Evolutionary conservation across 1,140 invertebrate species (phyloP).

Genomic region (Copidosoma floridanum): DNA sequence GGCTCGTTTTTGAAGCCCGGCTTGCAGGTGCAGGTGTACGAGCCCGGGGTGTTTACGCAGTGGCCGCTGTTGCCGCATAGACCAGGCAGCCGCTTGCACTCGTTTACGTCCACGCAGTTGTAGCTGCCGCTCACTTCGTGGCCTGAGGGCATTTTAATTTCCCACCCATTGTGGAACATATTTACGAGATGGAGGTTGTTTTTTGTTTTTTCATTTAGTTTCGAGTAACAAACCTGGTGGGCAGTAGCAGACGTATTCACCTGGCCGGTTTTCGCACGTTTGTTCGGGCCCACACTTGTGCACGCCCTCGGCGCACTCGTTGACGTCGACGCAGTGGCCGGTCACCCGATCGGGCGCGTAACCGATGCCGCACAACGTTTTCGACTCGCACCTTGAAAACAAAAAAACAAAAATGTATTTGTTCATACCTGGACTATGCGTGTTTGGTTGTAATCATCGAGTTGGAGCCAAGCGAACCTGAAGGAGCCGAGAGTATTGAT

Average conservation of each 20-base stretch:
- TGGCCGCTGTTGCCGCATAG: constrained; percentile 46
- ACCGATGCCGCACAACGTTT: constrained; percentile 71
- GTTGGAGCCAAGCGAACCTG: constrained; percentile 24
- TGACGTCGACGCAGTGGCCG: constrained; percentile 62
- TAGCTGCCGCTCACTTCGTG: constrained; percentile 36
- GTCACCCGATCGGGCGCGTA: constrained; percentile 60
- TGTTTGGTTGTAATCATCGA: no score
- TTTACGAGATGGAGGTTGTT: no score
- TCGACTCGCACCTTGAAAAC: constrained; percentile 53
- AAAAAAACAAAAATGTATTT: no score
- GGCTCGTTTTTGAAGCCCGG: constrained; percentile 67
- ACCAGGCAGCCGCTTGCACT: constrained; percentile 57
- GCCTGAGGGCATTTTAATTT: constrained; percentile 24
- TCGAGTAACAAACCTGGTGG: constrained; percentile 56
- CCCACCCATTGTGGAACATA: neutral
- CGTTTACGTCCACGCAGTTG: constrained; percentile 65
- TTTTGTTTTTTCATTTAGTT: no score
- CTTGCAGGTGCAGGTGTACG: constrained; percentile 63
- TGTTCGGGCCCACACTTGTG: constrained; percentile 71
- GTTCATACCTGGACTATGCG: no score
- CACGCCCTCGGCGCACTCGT: constrained; percentile 67
- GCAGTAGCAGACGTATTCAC: constrained; percentile 75
- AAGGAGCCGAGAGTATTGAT: constrained; percentile 61
- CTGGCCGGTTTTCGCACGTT: constrained; percentile 71
- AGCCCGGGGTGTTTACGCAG: constrained; percentile 63